A percentile compares a stretch with the other conserved stretches of the same genome.
Evolutionary conservation across 1,140 invertebrate genomes (phyloP).

Genomic region (Hyles euphorbiae): DNA sequence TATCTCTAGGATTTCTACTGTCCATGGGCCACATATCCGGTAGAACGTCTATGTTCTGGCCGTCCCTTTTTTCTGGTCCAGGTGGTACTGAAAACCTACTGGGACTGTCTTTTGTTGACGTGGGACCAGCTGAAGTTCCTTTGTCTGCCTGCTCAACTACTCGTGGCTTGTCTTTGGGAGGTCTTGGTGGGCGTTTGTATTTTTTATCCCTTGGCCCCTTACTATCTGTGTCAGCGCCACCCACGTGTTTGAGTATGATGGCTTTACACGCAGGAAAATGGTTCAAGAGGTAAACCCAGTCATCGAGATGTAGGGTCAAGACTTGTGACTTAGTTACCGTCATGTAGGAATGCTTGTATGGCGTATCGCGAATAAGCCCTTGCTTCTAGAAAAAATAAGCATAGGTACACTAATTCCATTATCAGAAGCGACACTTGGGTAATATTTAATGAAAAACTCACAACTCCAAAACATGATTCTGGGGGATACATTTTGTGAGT

Average conservation of each 20-base stretch:
- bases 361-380: conserved; percentile 34
- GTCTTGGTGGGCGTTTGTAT: background rate
- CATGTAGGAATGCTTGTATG: conserved; percentile 37
- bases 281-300: conserved; percentile 43
- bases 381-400: conserved; percentile 32
- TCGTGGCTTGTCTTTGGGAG: background rate
- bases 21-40: background rate
- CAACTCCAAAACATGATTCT: conserved; percentile 46
- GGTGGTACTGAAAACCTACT: background rate
- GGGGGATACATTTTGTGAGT: conserved; percentile 25
- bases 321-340: conserved; percentile 41
- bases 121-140: background rate
- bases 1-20: background rate
- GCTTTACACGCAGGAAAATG: conserved; percentile 47
- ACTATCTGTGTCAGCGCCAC: conserved; percentile 4
- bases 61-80: background rate
- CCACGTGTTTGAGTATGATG: conserved; percentile 32
- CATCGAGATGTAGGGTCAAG: conserved; percentile 34
- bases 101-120: background rate
- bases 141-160: background rate
- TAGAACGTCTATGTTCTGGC: background rate
- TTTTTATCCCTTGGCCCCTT: conserved; percentile 1
- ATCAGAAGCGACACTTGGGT: no score
- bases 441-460: conserved; percentile 18
- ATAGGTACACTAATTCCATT: no score